Base-by-base conservation (phyloP, 2,888 invertebrate species). In the Drosophila hamatofila region DNA sequence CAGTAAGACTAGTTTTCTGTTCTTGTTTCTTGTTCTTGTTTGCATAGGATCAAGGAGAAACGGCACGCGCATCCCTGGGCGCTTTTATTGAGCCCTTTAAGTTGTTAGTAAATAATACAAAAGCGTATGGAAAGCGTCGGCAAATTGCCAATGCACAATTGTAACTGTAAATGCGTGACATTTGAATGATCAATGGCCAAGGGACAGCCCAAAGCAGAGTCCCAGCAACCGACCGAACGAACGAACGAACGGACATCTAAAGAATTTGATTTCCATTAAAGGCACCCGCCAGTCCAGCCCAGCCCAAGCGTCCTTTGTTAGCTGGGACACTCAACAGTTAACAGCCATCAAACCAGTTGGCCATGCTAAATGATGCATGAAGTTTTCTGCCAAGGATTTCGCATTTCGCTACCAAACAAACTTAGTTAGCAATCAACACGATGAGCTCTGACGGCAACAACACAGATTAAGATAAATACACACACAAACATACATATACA, bases 61-160 rank as follows among this genome's bases (percentile, higher is more conserved):
- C 68, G 58, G 65, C 81, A 80, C 64, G 64, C 79, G 84, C 73
- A 75, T 87, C 86, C 86, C 82, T 63, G 70, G 81, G 84, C 82
- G 54, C 68, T 84, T 88, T 85, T 82, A 82, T 88, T 81, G 88
- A 83, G 83, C 72, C 81, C 88, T 87, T 87, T 87, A 87, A 85
- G 87, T 83, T 86, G 83, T 85, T 79, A 77, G 85, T 85, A 87
- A 86, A 86, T 86, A 86, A 84, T 83, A 86, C 73, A 83, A 79
- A 74, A 76, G 65, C 67, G 48, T 67, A 64, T 63, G 49, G 60
- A 70, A 42, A 49, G 35, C 75, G 72, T 55, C 69, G 64, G 49
- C 77, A 84, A 85, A 83, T 83, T 85, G 86, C 76, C 86, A 86
- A 84, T 72, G 72, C 71, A 66, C 62, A 54, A 78, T 75, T 81